Conservation (phyloP, 30 jellyfish, hydroid and myxozoan species). For the Cassiopea xamachana region DNA sequence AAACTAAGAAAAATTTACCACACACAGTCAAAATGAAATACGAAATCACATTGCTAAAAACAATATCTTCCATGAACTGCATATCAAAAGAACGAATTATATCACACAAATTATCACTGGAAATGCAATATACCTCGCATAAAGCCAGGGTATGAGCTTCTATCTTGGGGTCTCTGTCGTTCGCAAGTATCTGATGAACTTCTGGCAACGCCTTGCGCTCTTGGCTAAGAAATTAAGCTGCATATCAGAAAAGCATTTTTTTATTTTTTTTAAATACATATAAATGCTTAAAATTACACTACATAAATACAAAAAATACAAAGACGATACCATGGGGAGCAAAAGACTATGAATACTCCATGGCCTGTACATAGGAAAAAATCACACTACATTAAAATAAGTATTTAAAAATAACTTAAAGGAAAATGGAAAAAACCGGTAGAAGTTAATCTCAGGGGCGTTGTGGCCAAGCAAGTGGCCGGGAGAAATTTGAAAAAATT, state of each 20-base stretch:
- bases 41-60: no score
- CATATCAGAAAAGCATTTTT: neutral
- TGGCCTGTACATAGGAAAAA: no score
- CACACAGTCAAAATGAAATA: no score
- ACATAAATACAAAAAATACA: neutral
- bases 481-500: no score
- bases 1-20: no score
- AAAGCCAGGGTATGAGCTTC: neutral
- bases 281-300: neutral
- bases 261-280: neutral
- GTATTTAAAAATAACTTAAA: no score
- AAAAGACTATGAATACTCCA: no score
- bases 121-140: neutral
- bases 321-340: neutral
- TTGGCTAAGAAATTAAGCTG: neutral
- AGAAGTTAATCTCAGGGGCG: no score
- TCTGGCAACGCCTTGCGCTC: constrained; percentile 39
- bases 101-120: neutral
- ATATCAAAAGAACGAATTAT: neutral
- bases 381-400: no score
- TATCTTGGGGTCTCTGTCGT: constrained; percentile 33
- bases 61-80: neutral
- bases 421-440: no score
- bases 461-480: no score
- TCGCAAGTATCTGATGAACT: constrained; percentile 49